phyloP scores from a whole-genome alignment of 1,140 invertebrate species.

The Theocolax elegans region DNA sequence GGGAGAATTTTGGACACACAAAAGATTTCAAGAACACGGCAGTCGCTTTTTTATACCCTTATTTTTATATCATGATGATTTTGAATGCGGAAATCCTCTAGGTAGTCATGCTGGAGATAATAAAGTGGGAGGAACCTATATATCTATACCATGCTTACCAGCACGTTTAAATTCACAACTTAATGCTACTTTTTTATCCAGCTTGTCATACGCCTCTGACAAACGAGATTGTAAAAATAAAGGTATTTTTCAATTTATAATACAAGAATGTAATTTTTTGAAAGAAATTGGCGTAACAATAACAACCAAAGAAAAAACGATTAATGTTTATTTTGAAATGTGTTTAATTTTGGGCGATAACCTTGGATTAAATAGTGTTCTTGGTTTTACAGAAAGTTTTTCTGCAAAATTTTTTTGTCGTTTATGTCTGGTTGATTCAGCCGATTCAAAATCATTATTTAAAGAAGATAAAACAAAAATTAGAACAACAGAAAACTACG shows the following conservation, averaged over 20 bases:
- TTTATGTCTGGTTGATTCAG: too few species aligned
- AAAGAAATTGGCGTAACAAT: neutral
- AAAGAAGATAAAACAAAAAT: neutral
- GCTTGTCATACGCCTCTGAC: neutral
- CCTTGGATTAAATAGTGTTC: too few species aligned
- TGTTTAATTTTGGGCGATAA: too few species aligned
- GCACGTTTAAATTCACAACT: neutral
- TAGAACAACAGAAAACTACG: neutral
- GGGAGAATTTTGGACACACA: conserved; percentile 5
- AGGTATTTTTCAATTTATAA: neutral
- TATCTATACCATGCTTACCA: neutral
- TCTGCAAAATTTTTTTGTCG: neutral
- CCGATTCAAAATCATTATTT: neutral
- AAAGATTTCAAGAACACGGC: neutral
- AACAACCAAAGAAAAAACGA: neutral
- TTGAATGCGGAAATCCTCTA: neutral
- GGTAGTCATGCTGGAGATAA: neutral
- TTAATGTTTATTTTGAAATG: too few species aligned
- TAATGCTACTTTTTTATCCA: neutral
- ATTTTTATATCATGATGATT: neutral
- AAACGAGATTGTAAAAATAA: neutral
- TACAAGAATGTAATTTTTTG: neutral
- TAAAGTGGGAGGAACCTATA: neutral
- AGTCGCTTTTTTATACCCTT: neutral
- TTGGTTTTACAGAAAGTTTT: neutral